Conservation (phyloP, 2,888 invertebrate species). For the Trimorus sp. region DNA sequence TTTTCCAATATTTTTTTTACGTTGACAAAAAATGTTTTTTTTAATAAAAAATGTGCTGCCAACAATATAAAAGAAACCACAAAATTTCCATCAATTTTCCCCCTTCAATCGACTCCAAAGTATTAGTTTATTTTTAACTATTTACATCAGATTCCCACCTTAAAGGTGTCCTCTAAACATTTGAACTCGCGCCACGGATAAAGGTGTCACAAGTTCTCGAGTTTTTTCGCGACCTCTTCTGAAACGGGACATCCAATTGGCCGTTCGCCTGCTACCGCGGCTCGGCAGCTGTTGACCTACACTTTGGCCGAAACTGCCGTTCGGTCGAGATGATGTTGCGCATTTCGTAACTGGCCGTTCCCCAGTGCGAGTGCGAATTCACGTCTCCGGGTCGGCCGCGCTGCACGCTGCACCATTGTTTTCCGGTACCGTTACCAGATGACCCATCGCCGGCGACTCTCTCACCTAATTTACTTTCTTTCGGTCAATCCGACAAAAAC, state of each 20-base stretch:
- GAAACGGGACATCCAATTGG: slow-evolving; percentile 56
- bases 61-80: no score
- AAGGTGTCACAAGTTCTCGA: no score
- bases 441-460: slow-evolving; percentile 55
- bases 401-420: slow-evolving; percentile 67
- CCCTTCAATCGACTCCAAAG: no score
- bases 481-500: slow-evolving; percentile 17
- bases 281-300: slow-evolving; percentile 54
- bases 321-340: slow-evolving; percentile 39
- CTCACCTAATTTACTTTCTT: slow-evolving; percentile 69
- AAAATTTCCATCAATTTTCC: no score
- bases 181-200: no score
- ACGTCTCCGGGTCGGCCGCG: slow-evolving; percentile 35
- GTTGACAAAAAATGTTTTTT: no score
- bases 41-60: no score
- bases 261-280: slow-evolving; percentile 30
- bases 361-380: slow-evolving; percentile 52
- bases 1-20: no score
- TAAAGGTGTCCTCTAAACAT: no score
- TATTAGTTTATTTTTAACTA: no score
- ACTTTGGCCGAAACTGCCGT: slow-evolving; percentile 44
- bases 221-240: slow-evolving; percentile 7
- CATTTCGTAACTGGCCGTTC: slow-evolving; percentile 40
- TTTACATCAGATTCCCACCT: no score
- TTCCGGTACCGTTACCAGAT: slow-evolving; percentile 68